Conservation (phyloP, 2,113 vertebrate genomes). For the Thymallus thymallus region DNA sequence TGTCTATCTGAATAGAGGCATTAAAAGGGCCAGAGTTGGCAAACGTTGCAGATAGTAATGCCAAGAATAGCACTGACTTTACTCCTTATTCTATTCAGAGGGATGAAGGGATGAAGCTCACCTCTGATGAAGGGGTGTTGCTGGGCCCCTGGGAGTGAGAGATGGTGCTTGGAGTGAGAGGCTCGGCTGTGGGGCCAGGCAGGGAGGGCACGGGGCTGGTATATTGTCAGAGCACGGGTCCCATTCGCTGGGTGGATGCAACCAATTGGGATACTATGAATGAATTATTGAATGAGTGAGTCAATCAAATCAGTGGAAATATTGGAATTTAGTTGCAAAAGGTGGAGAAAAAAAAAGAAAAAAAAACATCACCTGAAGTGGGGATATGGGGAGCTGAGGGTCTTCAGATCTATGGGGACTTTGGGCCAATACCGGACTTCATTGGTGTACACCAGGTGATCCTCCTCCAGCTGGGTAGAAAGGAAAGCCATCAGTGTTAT, state of each 20-base stretch:
- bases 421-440: conserved; percentile 47
- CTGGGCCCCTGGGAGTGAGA: not conserved
- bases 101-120: conserved; percentile 1
- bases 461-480: conserved; percentile 39
- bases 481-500: not conserved
- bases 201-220: not conserved
- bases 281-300: not conserved
- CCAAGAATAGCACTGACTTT: too few relatives aligned
- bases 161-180: not conserved
- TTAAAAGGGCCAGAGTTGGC: not conserved
- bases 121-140: conserved; percentile 1
- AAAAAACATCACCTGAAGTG: conserved; percentile 48
- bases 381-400: conserved; percentile 42
- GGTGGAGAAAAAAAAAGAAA: not conserved
- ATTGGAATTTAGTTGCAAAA: not conserved
- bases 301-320: too few relatives aligned
- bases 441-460: conserved; percentile 54
- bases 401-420: conserved; percentile 14
- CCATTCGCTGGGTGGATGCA: conserved; percentile 50
- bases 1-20: not conserved
- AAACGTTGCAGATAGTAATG: too few relatives aligned
- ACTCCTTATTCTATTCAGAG: too few relatives aligned
- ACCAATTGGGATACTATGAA: conserved; percentile 48
- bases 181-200: not conserved
- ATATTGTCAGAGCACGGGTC: conserved; percentile 20